These are phyloP conservation scores for Dorcus hopei DNA, from an alignment of 2,888 invertebrate species.

Conservation along the genomic window DNA sequence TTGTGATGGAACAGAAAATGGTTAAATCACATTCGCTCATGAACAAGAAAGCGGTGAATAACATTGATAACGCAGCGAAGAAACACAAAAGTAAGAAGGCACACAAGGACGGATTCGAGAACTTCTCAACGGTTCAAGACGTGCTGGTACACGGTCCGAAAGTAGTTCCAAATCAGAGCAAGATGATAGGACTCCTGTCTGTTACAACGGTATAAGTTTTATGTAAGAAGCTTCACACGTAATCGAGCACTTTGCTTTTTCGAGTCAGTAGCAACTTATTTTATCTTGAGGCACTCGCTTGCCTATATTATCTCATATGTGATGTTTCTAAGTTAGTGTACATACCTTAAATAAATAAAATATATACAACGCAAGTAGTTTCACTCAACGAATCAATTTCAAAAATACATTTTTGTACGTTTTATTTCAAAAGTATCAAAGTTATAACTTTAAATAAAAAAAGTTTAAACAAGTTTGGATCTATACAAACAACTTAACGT, in stretches of 20 bases:
- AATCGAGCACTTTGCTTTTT: background rate
- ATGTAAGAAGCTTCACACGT: background rate
- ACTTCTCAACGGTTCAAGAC: constrained; percentile 58
- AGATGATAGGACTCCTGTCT: constrained; percentile 58
- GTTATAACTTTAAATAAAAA: no score
- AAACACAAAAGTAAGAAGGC: constrained; percentile 46
- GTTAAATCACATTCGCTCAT: constrained; percentile 11
- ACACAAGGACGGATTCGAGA: constrained; percentile 45
- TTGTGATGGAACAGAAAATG: constrained; percentile 21
- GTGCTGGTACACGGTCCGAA: constrained; percentile 54
- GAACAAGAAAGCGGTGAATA: constrained; percentile 43
- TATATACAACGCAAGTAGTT: background rate
- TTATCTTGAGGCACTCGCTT: constrained; percentile 24
- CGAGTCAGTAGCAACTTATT: constrained; percentile 1
- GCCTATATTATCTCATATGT: constrained; percentile 36
- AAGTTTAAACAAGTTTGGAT: no score
- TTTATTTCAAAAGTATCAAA: no score
- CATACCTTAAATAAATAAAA: constrained; percentile 16
- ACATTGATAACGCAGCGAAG: constrained; percentile 50
- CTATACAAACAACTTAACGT: no score
- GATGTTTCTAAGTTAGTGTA: constrained; percentile 41
- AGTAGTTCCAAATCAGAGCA: constrained; percentile 46
- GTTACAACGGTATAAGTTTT: constrained; percentile 54
- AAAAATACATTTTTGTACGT: no score
- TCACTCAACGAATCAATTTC: no score